Conservation (phyloP, 2,113 vertebrate species). For the Labeo rohita region DNA sequence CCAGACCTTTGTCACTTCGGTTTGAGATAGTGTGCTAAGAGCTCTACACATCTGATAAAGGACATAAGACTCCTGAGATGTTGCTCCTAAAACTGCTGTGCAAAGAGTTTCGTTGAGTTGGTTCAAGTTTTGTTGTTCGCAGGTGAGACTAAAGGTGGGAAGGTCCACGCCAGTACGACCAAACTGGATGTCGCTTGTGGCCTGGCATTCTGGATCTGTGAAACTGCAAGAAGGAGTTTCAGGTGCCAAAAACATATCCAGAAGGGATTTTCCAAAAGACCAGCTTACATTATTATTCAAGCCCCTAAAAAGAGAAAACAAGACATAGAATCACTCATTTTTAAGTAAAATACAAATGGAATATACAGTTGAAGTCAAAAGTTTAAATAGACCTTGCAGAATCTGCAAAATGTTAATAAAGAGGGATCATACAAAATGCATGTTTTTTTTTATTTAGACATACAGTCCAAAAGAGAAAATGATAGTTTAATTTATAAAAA, state of each 20-base stretch:
- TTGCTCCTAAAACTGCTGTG: conserved; percentile 55
- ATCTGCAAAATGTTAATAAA: too few species aligned
- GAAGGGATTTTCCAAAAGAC: conserved; percentile 71
- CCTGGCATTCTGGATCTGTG: conserved; percentile 61
- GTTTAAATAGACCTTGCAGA: too few species aligned
- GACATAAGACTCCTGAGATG: conserved; percentile 36
- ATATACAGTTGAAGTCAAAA: too few species aligned
- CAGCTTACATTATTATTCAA: conserved; percentile 78
- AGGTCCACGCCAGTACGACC: conserved; percentile 47
- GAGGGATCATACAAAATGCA: too few species aligned
- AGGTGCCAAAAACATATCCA: conserved; percentile 69
- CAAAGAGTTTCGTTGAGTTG: conserved; percentile 73
- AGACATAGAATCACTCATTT: neutral
- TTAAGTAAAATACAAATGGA: neutral
- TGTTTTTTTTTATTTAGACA: too few species aligned
- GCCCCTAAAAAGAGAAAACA: conserved; percentile 71
- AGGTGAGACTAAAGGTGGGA: conserved; percentile 52
- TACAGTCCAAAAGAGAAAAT: too few species aligned
- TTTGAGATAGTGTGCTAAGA: conserved; percentile 59
- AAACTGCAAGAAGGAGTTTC: conserved; percentile 56
- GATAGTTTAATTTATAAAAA: too few species aligned
- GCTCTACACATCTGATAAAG: conserved; percentile 65
- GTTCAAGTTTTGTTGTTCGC: conserved; percentile 65
- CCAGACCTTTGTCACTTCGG: conserved; percentile 65
- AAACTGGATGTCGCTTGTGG: conserved; percentile 1